A percentile compares a stretch with the other conserved stretches of the same genome.
Conservation (phyloP, 2,797 vertebrate species). For the Typhlichthys subterraneus region DNA sequence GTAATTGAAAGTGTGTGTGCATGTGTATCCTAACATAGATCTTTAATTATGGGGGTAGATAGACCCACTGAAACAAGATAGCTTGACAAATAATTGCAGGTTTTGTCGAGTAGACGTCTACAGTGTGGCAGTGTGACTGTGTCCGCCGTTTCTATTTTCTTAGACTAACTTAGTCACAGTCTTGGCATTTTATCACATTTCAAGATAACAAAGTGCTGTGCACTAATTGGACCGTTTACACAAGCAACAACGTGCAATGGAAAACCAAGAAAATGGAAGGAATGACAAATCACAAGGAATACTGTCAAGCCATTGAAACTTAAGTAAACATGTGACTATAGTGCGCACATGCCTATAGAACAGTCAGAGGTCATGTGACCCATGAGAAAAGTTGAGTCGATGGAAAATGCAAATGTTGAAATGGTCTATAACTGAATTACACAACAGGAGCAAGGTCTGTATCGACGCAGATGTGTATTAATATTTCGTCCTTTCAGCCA, state of each 20-base stretch:
- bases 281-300: constrained; percentile 21
- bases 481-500: constrained; percentile 74
- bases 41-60: constrained; percentile 67
- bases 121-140: constrained; percentile 42
- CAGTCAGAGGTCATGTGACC: constrained; percentile 54
- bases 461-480: constrained; percentile 69
- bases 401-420: constrained; percentile 61
- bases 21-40: constrained; percentile 69
- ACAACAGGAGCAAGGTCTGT: constrained; percentile 45
- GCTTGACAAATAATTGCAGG: constrained; percentile 77
- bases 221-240: constrained; percentile 50
- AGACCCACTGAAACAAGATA: constrained; percentile 61
- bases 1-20: constrained; percentile 12
- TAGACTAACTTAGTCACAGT: constrained; percentile 46
- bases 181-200: constrained; percentile 50
- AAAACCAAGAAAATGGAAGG: constrained; percentile 37
- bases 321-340: constrained; percentile 36
- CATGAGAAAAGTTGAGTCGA: constrained; percentile 46
- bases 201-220: constrained; percentile 26
- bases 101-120: constrained; percentile 55
- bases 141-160: constrained; percentile 46
- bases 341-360: constrained; percentile 45
- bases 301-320: neutral
- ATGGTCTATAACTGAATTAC: constrained; percentile 47
- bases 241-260: constrained; percentile 37